Base-by-base conservation (phyloP, 2,888 invertebrate species). In the Zygaena filipendulae region DNA sequence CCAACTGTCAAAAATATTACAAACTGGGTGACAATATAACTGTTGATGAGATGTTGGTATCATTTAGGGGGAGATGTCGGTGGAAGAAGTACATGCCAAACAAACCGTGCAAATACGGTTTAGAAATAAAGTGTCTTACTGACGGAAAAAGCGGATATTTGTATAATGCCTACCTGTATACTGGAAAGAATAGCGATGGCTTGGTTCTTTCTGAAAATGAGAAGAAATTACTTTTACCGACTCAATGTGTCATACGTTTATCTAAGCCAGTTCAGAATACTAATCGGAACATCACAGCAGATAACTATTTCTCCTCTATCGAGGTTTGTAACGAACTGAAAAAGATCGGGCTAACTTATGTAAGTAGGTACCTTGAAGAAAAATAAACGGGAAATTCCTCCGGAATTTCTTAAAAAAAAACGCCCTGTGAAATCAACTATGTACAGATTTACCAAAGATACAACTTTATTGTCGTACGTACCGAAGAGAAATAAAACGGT, bases 221-320 rank as follows among this genome's bases (percentile, higher is more conserved):
- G 32, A 32, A 28, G 25, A n/a, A n/a, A n/a, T n/a, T n/a, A n/a
- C n/a, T n/a, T n/a, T n/a, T n/a, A 33, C 25, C 34, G 14, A 35
- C 38, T 11, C 39, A 42, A 29, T 27, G 32, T 9, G 36, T 37
- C 13, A 26, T 39, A 25, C 19, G 37, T 22, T 21, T 39, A 28
- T 12, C 32, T 25, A 14, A 29, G 7, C 25, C 37, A 11, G 33
- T 42, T 23, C 30, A 33, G 23, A 33, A 33, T 3, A 38, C 39
- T 13, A 29, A 36, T 26, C 37, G 41, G 4, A 43, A 44, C 29
- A 38, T 41, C 29, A 45, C 42, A 7, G 38, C 30, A 11, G 39
- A 42, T 12, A 36, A 36, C 19, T 38, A 35, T 32, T 40, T 25
- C 20, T 32, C 32, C 8, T 37, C 29, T 28, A 28, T 35, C 21